A percentile compares a stretch with the other conserved stretches of the same genome.
Conservation (phyloP, 92 coral and sea anemone genomes). For the Parazoanthus darwini region DNA sequence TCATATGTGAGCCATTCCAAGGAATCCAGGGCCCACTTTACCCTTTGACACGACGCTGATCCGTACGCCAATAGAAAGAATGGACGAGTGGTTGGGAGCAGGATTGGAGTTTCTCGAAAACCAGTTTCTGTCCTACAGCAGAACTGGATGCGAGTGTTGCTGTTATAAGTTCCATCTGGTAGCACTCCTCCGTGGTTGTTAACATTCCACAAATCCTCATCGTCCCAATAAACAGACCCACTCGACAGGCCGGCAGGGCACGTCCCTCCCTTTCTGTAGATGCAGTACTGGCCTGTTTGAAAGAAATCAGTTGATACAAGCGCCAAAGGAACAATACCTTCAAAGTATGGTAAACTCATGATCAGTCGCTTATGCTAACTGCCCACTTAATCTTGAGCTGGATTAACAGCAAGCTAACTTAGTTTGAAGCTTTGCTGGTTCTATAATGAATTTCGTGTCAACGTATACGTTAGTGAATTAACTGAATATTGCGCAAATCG, state of each 20-base stretch:
- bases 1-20: slow-evolving; percentile 25
- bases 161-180: slow-evolving; percentile 56
- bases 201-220: slow-evolving; percentile 42
- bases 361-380: too few species aligned
- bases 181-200: slow-evolving; percentile 20
- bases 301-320: too few species aligned
- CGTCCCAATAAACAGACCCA: slow-evolving; percentile 61
- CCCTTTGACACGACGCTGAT: slow-evolving; percentile 49
- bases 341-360: too few species aligned
- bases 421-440: too few species aligned
- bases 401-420: too few species aligned
- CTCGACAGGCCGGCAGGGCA: slow-evolving; percentile 42
- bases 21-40: slow-evolving; percentile 32
- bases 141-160: slow-evolving; percentile 45
- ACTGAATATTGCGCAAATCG: too few species aligned
- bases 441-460: too few species aligned
- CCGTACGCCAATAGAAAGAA: slow-evolving; percentile 52
- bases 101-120: slow-evolving; percentile 30
- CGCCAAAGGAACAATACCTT: too few species aligned
- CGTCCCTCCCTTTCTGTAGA: slow-evolving; percentile 46
- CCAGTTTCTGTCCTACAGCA: slow-evolving; percentile 50
- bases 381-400: too few species aligned
- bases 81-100: slow-evolving; percentile 54
- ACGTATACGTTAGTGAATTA: too few species aligned
- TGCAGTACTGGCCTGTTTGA: slow-evolving; percentile 53